Base-by-base conservation (phyloP, 2,797 vertebrate species). In the Myoxocephalus aenaeus region DNA sequence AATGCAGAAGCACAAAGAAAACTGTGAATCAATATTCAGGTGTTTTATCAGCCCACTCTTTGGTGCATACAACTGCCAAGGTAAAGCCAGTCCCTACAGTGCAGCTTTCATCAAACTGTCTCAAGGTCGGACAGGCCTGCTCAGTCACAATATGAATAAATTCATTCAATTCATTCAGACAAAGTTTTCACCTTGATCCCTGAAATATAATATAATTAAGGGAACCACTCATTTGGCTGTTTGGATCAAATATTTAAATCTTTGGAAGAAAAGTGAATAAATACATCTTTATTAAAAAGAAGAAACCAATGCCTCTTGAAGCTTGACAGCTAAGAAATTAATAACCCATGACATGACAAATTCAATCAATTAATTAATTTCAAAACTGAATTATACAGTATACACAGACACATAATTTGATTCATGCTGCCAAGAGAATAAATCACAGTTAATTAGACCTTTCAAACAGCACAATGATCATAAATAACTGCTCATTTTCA, bases 41-140 rank as follows among this genome's bases (percentile, higher is more conserved):
- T 73, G 34, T 42, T 75, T 86, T 29, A 73, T 79, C 77, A 57
- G 40, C 81, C 62, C 48, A 81, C 75, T 83, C 65, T 70, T 70
- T 17, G 44, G 15, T 72, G 36, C n/a, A 77, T 65, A 53, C 44
- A 68, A 61, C 29, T 74, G 62, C 66, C 50, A 73, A 71, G 22
- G 50, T 72, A 80, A 67, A 32, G 2, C 18, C 62, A 75, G 65
- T 1, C 68, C 63, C 78, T 38, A 48, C 64, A 61, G 22, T 1
- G n/a, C 38, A 57, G 68, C 61, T 75, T 84, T 78, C 32, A 86
- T 66, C 75, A n/a, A 38, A 76, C 38, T 63, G 62, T 70, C 42
- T 84, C 83, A 75, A 85, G 63, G 73, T 85, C 79, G 65, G 17
- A 79, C 20, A 57, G 50, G 65, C 8, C 69, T 46, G 32, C 29